Evolutionary conservation across 2,113 vertebrate genomes (phyloP).

Genomic region (Turnix velox): DNA sequence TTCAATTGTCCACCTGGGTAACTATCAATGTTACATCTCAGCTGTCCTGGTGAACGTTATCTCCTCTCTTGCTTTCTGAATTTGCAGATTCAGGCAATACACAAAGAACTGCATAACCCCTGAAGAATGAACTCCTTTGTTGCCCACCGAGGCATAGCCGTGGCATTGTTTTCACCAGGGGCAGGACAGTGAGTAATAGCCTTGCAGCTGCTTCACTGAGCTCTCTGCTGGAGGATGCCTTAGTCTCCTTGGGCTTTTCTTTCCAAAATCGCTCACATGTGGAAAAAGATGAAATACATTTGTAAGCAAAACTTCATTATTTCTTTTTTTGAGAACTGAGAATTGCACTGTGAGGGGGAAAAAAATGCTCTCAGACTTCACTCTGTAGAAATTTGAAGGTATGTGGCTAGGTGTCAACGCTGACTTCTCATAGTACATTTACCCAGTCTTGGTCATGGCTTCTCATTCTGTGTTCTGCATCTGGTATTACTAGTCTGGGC

Average conservation of each 20-base stretch:
- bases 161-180: constrained; percentile 39
- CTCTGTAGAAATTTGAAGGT: neutral
- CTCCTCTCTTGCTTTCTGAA: neutral
- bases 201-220: constrained; percentile 17
- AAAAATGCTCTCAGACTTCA: neutral
- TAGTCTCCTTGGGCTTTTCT: constrained; percentile 21
- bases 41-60: constrained; percentile 15
- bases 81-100: neutral
- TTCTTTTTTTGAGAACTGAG: neutral
- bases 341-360: neutral
- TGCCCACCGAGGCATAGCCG: constrained; percentile 50
- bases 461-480: neutral
- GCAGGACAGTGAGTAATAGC: constrained; percentile 46
- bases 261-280: neutral
- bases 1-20: neutral
- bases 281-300: constrained; percentile 44
- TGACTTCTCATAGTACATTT: neutral
- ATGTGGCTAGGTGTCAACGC: neutral
- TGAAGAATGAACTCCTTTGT: constrained; percentile 44
- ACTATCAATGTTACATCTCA: fast-evolving
- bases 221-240: constrained; percentile 2
- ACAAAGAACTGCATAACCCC: constrained; percentile 17
- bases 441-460: neutral
- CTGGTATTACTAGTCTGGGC: neutral
- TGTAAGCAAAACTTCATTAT: constrained; percentile 35